These are phyloP conservation scores for Drosophila sucinea DNA, from an alignment of 1,140 invertebrate species.

Conservation along the genomic window DNA sequence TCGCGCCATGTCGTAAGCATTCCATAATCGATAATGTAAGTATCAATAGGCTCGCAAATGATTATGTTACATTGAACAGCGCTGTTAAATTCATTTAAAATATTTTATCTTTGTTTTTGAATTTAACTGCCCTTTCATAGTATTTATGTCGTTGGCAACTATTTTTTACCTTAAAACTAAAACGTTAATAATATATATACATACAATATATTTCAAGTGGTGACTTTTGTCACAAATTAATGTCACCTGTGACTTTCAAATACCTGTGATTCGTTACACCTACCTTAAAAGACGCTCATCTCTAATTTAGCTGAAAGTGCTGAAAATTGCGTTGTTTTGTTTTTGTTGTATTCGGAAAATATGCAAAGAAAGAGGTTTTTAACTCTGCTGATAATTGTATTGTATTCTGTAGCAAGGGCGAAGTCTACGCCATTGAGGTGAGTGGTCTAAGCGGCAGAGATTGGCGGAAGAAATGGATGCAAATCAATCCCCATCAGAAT, in stretches of 20 bases:
- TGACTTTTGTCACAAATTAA: too few species aligned
- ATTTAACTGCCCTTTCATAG: too few species aligned
- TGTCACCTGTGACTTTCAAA: too few species aligned
- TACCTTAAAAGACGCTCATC: background rate
- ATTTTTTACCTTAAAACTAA: too few species aligned
- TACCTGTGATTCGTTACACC: background rate
- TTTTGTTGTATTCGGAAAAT: constrained; percentile 26
- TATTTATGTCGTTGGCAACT: too few species aligned
- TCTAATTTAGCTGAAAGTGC: constrained; percentile 9
- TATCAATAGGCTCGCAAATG: background rate
- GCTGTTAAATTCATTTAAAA: background rate
- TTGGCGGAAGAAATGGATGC: background rate
- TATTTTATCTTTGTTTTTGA: background rate
- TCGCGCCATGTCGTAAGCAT: background rate
- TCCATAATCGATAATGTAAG: background rate
- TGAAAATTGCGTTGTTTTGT: constrained; percentile 2
- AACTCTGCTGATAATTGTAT: constrained; percentile 26
- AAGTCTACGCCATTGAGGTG: constrained; percentile 36
- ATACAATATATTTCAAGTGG: too few species aligned
- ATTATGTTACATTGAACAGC: background rate
- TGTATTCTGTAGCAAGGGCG: constrained; percentile 27
- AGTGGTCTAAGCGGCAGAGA: constrained; percentile 1
- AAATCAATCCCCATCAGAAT: constrained; percentile 2
- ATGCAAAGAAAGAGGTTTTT: constrained; percentile 39
- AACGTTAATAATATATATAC: too few species aligned